Evolutionary conservation across 2,113 vertebrate genomes (phyloP).

Genomic region (Oplegnathus fasciatus): DNA sequence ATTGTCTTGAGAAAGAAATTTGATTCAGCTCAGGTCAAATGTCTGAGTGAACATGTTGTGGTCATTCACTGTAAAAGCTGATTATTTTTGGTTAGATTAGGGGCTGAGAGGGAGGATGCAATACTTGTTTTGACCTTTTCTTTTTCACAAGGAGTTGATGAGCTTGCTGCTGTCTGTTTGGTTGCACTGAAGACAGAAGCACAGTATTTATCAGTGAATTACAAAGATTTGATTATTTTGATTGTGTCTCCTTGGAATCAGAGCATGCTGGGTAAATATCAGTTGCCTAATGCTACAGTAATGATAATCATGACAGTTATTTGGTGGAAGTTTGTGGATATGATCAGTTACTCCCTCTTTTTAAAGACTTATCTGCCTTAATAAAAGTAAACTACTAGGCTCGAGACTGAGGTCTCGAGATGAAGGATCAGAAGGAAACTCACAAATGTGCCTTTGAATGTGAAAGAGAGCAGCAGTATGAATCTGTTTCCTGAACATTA

Average conservation of each 20-base stretch:
- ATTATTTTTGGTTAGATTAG: not conserved
- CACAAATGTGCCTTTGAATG: not conserved
- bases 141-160: not conserved
- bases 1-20: not conserved
- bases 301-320: not conserved
- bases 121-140: not conserved
- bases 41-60: not conserved
- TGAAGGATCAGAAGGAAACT: not conserved
- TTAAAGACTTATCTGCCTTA: not conserved
- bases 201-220: not conserved
- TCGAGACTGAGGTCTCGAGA: not conserved
- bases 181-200: not conserved
- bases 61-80: no score
- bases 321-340: not conserved
- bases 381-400: not conserved
- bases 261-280: not conserved
- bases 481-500: not conserved
- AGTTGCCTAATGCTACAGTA: not conserved
- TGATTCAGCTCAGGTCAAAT: not conserved
- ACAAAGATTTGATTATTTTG: not conserved
- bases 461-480: not conserved
- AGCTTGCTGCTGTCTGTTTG: not conserved
- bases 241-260: not conserved
- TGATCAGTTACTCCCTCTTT: not conserved
- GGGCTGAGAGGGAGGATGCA: not conserved